Evolutionary conservation across 2,888 invertebrate genomes (phyloP).

Genomic region (Acrobasis suavella): DNA sequence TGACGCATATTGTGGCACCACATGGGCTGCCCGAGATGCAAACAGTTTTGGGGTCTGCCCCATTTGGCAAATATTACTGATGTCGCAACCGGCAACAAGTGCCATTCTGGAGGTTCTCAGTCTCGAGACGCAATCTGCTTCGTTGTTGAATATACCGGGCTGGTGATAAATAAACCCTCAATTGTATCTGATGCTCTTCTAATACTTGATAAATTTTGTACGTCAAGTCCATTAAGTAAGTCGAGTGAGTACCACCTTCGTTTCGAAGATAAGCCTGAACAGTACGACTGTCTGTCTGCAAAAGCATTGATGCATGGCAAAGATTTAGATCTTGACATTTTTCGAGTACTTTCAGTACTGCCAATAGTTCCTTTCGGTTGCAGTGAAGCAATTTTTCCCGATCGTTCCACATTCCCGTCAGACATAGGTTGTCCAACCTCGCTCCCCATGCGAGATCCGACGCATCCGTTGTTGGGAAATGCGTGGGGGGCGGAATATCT

Average conservation of each 20-base stretch:
- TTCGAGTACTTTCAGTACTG: slow-evolving; percentile 22
- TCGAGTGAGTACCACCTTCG: slow-evolving; percentile 42
- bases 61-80: not conserved
- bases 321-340: slow-evolving; percentile 24
- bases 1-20: slow-evolving; percentile 25
- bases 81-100: not conserved
- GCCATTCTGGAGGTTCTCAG: slow-evolving; percentile 14
- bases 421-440: slow-evolving; percentile 29
- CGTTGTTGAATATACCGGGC: not conserved
- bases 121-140: slow-evolving; percentile 9
- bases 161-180: not conserved
- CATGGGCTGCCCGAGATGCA: slow-evolving; percentile 24
- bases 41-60: slow-evolving; percentile 1
- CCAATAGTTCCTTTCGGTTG: slow-evolving; percentile 28
- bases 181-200: not conserved
- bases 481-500: slow-evolving; percentile 24
- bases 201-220: not conserved
- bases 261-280: slow-evolving; percentile 29
- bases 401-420: slow-evolving; percentile 31
- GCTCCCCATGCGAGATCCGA: slow-evolving; percentile 37
- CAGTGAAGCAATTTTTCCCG: slow-evolving; percentile 30
- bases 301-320: slow-evolving; percentile 10
- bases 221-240: slow-evolving; percentile 24
- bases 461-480: slow-evolving; percentile 33
- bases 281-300: slow-evolving; percentile 20